Base-by-base conservation (phyloP, 2,888 invertebrate species). In the Tetrapedia diversipes region DNA sequence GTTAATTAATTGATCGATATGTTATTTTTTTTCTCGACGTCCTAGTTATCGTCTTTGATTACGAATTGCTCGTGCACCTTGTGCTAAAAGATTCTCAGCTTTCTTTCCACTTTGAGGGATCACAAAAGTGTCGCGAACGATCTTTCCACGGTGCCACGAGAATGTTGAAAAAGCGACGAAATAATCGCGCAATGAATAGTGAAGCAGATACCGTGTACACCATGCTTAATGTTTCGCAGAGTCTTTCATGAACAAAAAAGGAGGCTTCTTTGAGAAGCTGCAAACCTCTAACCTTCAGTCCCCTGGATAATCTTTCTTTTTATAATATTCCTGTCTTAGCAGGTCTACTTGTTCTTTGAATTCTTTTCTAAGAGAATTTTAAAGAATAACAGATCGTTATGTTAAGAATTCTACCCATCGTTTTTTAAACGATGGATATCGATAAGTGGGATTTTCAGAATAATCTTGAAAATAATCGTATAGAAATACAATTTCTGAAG, bases 151-250 rank as follows among this genome's bases (percentile, higher is more conserved):
- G 32, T 29, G 43, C 45, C 11, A 24, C 10, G n/a, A 27, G 54
- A 76, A 43, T 41, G 53, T 37, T 56, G 14, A 47, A 49, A 24
- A 37, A 41, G 22, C 43, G 49, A 16, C 47, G 41, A 66, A 57
- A 63, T 41, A 66, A 56, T 66, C 54, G 56, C 22, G 57, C 57
- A 72, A 80, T 84, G 84, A 84, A 84, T 84, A 80, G 66, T 47
- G 59, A 61, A 82, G 77, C 56, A 73, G 70, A 45, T 61, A 43
- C 39, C 43, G 63, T 14, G 1, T 57, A 67, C 51, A 75, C 66
- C 29, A 32, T 60, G 65, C 51, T 73, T 77, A 75, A 81, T 66
- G 54, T 68, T 37, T n/a, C 59, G 56, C 54, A 22, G 32, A 54
- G 65, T 32, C 71, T 57, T 77, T 70, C 57, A 74, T 49, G 69